Evolutionary conservation across 2,797 vertebrate genomes (phyloP).

Genomic region (Danio aesculapii): DNA sequence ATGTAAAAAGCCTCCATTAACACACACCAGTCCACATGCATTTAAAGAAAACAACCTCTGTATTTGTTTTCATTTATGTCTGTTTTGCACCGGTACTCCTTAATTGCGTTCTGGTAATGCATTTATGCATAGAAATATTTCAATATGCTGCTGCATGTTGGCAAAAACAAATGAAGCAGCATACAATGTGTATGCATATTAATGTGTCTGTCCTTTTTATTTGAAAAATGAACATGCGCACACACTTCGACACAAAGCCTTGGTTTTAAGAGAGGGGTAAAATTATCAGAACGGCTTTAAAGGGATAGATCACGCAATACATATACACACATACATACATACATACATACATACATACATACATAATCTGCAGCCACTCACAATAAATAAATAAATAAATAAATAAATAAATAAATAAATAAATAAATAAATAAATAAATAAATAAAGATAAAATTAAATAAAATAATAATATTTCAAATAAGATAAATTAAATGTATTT

Average conservation of each 20-base stretch:
- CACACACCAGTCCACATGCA: not conserved
- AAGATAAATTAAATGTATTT: no score
- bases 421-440: no score
- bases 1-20: slow-evolving; percentile 6
- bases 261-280: no score
- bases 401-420: no score
- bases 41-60: slow-evolving; percentile 16
- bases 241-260: no score
- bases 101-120: not conserved
- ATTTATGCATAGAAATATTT: not conserved
- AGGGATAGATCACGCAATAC: not conserved
- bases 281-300: not conserved
- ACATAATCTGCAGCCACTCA: no score
- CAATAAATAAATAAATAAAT: no score
- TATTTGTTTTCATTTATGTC: slow-evolving; percentile 15
- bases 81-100: not conserved
- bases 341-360: no score
- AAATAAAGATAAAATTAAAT: no score
- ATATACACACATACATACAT: no score
- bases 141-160: not conserved
- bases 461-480: no score
- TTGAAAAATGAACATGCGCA: no score
- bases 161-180: not conserved
- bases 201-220: not conserved
- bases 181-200: not conserved